Conservation (phyloP, 2,888 invertebrate species). For the Leptopilina myrica region DNA sequence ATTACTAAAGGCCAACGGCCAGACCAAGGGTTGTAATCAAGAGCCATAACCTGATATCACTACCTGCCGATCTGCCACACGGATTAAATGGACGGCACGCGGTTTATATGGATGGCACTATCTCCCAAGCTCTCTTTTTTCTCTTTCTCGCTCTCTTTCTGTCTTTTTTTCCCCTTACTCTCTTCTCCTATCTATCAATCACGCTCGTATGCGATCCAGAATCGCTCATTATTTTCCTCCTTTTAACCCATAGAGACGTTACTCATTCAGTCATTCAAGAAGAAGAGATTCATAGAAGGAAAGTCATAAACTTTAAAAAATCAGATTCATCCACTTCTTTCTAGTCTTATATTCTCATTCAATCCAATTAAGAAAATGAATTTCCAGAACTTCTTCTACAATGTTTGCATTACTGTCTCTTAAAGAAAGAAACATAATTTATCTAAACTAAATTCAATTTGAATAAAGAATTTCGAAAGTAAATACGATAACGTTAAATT, state of each 20-base stretch:
- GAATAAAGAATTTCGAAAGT: too few species aligned
- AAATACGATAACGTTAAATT: too few species aligned
- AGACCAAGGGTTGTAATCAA: slow-evolving; percentile 24
- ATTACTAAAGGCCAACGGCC: slow-evolving; percentile 22
- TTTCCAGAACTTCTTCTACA: background rate
- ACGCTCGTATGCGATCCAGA: background rate
- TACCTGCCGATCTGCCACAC: slow-evolving; percentile 22
- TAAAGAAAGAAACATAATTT: too few species aligned
- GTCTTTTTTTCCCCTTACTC: background rate
- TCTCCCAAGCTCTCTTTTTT: slow-evolving; percentile 28
- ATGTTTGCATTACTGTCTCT: too few species aligned
- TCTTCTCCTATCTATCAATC: slow-evolving; percentile 16
- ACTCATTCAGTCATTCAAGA: slow-evolving; percentile 11
- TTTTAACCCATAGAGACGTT: slow-evolving; percentile 14
- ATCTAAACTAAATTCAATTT: too few species aligned
- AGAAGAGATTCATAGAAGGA: background rate
- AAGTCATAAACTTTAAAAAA: slow-evolving; percentile 1
- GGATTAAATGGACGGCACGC: slow-evolving; percentile 30
- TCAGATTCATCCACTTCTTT: background rate
- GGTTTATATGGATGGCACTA: background rate
- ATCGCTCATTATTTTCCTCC: slow-evolving; percentile 28
- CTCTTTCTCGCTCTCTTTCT: slow-evolving; percentile 13
- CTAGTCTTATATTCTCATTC: background rate
- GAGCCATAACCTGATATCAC: slow-evolving; percentile 37
- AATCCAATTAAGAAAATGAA: slow-evolving; percentile 11